Base-by-base conservation (phyloP, 2,888 invertebrate species). In the Dicyrtomina minuta region DNA sequence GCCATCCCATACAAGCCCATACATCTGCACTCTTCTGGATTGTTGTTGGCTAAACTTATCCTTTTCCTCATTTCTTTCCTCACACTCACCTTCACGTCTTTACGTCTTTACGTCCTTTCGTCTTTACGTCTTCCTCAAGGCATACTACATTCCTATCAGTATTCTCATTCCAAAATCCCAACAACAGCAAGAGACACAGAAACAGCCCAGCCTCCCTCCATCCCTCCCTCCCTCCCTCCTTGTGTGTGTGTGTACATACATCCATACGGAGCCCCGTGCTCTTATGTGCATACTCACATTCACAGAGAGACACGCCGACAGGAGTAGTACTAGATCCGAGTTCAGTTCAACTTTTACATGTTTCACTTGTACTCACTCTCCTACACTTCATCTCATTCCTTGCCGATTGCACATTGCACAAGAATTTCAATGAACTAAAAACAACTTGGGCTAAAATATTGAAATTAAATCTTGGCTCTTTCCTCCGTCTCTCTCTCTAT, bases 131-230 rank as follows among this genome's bases (percentile, higher is more conserved):
- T 64, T 51, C 51, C 64, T 64, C 51, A 51, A 43, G 65, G 65
- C 51, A 55, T 43, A 39, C 65, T 24, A 26, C 65, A 65, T 65
- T 65, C 65, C 65, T 41, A 39, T 33, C 33, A 33, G 33, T 33
- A 33, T 33, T 33, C 33, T 33, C 4, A 33, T 33, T 33, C 33
- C 33, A 33, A 33, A 33, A 33, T 8, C 4, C 33, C 27, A 64
- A 26, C n/a, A n/a, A n/a, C n/a, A n/a, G n/a, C n/a, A n/a, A n/a
- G n/a, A n/a, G n/a, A n/a, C n/a, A n/a, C n/a, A n/a, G n/a, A n/a
- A n/a, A n/a, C n/a, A n/a, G n/a, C n/a, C n/a, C n/a, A n/a, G n/a
- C n/a, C n/a, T n/a, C n/a, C 51, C 17, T 17, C 10, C 43, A 24
- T 60, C 59, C 55, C 55, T 24, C 55, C 55, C 17, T 4, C 43